Evolutionary conservation across 2,113 vertebrate species (phyloP), one percentile per base, ranked within the genome.

Genomic region (Tretioscincus oriximinensis): DNA sequence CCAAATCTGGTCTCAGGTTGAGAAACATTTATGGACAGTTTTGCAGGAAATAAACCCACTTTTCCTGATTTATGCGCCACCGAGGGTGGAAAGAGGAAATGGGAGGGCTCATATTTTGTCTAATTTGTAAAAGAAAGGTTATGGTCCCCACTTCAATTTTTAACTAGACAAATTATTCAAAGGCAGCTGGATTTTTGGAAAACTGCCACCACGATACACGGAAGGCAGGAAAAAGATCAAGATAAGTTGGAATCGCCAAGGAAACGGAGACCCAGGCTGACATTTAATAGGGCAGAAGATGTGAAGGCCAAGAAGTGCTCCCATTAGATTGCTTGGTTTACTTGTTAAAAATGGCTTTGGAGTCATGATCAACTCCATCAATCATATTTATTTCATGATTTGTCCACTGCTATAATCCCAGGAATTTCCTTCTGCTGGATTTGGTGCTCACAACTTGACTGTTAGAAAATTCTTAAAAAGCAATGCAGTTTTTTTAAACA

Each of bases 61-160:
- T 60, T 47, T 81, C 29, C 64, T 81, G 79, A 74, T 81, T 81
- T 74, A 66, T 73, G 79, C 28, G 58, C 16, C 5, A 4, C 21
- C n/a, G n/a, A 9, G 31, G n/a, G n/a, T 1, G 7, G 2, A 9
- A 63, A 14, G n/a, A 1, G 10, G 9, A 21, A 9, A 20, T 12
- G 24, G 22, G 67, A 0, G 66, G 7, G 28, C 2, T 12, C 10
- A 7, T 26, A 20, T 49, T 71, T 51, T 4, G 69, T 54, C 16
- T 74, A 29, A 31, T 35, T 35, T 54, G n/a, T 12, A 45, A 61
- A 79, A n/a, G 16, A 73, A 81, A 54, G 61, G 66, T 35, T 16
- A 65, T 31, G 28, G 61, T 2, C 31, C 61, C 28, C 8, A 1
- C 35, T 73, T 73, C 74, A n/a, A 54, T 41, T 81, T 74, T 81